Base-by-base conservation (phyloP, 2,888 invertebrate species). In the Cyclophora albipunctata region DNA sequence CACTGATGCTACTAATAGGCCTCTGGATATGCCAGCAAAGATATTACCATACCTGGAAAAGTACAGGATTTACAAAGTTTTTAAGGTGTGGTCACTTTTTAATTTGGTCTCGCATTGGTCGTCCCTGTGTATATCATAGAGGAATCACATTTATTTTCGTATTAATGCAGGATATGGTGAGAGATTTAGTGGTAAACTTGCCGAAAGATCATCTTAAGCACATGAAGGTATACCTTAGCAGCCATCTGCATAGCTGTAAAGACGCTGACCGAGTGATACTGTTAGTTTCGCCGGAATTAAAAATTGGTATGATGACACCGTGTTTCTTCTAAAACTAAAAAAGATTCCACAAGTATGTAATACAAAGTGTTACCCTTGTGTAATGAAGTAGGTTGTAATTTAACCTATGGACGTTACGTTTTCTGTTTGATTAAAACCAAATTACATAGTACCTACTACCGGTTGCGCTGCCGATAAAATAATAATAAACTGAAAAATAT, bases 41-140 rank as follows among this genome's bases (percentile, higher is more conserved):
- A 92, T 92, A 64, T 69, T 92, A 47, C 91, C 93, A 0, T 92
- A 92, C 62, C 75, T 93, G 51, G 93, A 93, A 65, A 92, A 90
- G 66, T 89, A 91, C 69, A 82, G 91, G 58, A 88, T 93, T 67
- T 91, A 91, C 62, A 91, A 91, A 75, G 71, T 93, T 5, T 91
- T 93, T 64, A 90, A 92, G 76, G 92, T 92, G 75, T 63, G 40
- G 4, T 37, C 37, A 1, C 20, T 20, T 20, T 20, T 1, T 20
- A 20, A 20, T 20, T 20, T 20, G 20, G 20, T 20, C 20, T 20
- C 20, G 20, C 20, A 20, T 20, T 20, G 20, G 20, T 20, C 20
- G 20, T 20, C 20, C 20, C 20, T 20, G 20, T 20, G 20, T 20
- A 20, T 20, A 20, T 1, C 20, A 1, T 20, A 20, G 2, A 20